Evolutionary conservation across 2,113 vertebrate genomes (phyloP).

Genomic region (Dipodomys merriami): DNA sequence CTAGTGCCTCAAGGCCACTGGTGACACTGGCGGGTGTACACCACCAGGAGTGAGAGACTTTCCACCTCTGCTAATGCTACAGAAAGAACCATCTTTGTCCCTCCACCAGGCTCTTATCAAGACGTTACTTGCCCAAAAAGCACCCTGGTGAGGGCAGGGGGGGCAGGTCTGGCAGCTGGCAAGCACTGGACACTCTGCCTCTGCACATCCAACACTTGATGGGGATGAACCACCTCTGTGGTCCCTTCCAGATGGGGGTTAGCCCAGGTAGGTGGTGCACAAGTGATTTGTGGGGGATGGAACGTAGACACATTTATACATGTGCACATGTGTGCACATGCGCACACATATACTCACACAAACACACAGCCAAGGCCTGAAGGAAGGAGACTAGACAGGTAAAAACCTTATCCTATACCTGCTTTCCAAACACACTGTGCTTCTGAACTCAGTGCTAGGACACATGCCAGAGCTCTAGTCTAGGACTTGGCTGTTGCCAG

Average conservation of each 20-base stretch:
- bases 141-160: background rate
- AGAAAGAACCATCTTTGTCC: background rate
- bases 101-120: background rate
- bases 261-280: background rate
- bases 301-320: background rate
- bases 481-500: background rate
- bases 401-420: background rate
- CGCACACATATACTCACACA: background rate
- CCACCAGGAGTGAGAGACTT: background rate
- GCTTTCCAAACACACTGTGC: too few species aligned
- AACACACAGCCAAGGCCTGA: too few species aligned
- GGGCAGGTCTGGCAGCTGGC: background rate
- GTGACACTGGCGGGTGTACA: background rate
- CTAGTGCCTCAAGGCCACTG: background rate
- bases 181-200: background rate
- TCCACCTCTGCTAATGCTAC: background rate
- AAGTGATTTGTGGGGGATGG: background rate
- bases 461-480: background rate
- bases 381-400: background rate
- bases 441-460: background rate
- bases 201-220: background rate
- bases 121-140: background rate
- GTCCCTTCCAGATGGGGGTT: background rate
- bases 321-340: too few species aligned
- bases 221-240: background rate